phyloP scores from a whole-genome alignment of 2,797 vertebrate species.

The Geotrypetes seraphini region DNA sequence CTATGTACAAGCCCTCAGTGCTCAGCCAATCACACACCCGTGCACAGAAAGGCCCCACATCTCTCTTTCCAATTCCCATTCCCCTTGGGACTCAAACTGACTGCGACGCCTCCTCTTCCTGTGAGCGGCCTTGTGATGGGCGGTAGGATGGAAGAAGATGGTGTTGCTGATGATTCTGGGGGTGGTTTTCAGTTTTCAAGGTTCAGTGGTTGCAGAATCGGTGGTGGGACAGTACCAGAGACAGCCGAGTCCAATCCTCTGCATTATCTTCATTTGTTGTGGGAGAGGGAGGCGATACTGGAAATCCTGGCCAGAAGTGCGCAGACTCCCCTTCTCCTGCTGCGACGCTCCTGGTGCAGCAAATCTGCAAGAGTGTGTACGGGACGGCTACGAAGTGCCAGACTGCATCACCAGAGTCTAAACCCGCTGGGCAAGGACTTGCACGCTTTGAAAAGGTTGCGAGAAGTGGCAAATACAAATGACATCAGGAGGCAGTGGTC shows the following conservation, averaged over 20 bases:
- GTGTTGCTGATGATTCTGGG: constrained; percentile 18
- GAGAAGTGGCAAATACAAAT: too few species aligned
- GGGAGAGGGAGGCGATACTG: constrained; percentile 63
- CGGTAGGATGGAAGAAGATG: constrained; percentile 40
- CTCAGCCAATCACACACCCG: too few species aligned
- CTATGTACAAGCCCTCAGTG: too few species aligned
- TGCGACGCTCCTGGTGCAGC: too few species aligned
- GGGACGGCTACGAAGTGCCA: constrained; percentile 54
- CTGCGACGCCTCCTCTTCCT: too few species aligned
- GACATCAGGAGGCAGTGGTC: too few species aligned
- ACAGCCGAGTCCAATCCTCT: constrained; percentile 47
- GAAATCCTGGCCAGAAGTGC: too few species aligned
- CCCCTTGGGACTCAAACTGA: too few species aligned
- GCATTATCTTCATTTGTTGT: constrained; percentile 74
- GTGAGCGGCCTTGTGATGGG: constrained; percentile 27
- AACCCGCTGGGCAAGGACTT: constrained; percentile 75
- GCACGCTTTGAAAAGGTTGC: too few species aligned
- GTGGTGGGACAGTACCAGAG: constrained; percentile 41
- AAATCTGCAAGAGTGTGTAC: constrained; percentile 64
- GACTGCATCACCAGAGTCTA: constrained; percentile 54
- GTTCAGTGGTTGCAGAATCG: constrained; percentile 47
- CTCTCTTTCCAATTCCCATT: too few species aligned
- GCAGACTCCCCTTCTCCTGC: too few species aligned
- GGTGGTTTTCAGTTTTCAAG: constrained; percentile 12
- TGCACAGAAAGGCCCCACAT: too few species aligned